These are phyloP conservation scores for Harpalus rufipes DNA, from an alignment of 2,888 invertebrate genomes.

Conservation along the genomic window DNA sequence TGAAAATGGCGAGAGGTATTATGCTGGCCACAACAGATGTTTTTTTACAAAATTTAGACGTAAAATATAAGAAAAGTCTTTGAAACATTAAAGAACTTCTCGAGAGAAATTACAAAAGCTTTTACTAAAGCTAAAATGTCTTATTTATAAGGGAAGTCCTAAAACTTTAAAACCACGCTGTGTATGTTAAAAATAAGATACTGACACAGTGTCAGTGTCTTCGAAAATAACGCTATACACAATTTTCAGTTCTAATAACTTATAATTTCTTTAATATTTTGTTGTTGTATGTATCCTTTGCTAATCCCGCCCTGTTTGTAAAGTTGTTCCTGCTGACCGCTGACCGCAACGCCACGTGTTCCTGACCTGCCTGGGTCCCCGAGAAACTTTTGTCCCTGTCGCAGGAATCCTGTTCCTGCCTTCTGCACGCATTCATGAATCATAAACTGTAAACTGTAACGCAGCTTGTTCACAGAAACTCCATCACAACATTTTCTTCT, in stretches of 20 bases:
- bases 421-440: conserved; percentile 23
- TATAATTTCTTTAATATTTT: background rate
- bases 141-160: too few species aligned
- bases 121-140: too few species aligned
- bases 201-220: too few species aligned
- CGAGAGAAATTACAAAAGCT: too few species aligned
- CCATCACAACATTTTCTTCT: background rate
- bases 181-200: too few species aligned
- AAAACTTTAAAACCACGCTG: too few species aligned
- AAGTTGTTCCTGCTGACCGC: conserved; percentile 30
- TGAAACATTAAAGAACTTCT: too few species aligned
- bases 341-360: conserved; percentile 34
- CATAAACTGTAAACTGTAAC: conserved; percentile 9
- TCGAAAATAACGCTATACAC: too few species aligned
- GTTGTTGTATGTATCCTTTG: background rate
- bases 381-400: conserved; percentile 31
- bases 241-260: background rate
- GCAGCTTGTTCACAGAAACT: background rate
- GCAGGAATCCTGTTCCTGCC: conserved; percentile 8
- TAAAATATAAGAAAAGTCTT: too few species aligned
- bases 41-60: too few species aligned
- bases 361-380: conserved; percentile 8
- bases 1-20: too few species aligned
- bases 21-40: too few species aligned
- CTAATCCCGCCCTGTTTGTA: conserved; percentile 8